Conservation (phyloP, 2,797 vertebrate species). For the Nannoperca obscura region DNA sequence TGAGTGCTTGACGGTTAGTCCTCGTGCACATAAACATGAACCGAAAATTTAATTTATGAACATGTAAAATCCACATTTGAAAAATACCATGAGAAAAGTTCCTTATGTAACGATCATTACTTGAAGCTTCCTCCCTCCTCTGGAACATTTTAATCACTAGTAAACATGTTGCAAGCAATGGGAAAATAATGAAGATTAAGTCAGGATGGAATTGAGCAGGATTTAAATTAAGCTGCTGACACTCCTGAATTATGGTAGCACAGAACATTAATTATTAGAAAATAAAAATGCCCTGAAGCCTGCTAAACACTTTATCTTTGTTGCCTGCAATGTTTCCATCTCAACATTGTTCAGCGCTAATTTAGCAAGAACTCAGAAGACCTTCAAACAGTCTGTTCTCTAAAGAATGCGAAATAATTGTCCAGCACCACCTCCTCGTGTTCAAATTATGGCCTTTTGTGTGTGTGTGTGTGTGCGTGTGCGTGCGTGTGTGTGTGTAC, state of each 20-base stretch:
- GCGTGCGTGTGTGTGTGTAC: background rate
- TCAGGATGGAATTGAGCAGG: conserved; percentile 77
- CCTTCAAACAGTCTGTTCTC: conserved; percentile 42
- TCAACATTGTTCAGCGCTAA: conserved; percentile 63
- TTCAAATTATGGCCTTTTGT: conserved; percentile 34
- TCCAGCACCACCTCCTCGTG: conserved; percentile 34
- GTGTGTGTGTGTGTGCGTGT: background rate
- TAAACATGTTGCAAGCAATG: conserved; percentile 81
- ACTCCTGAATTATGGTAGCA: conserved; percentile 76
- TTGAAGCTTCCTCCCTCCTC: conserved; percentile 50
- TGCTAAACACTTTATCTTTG: conserved; percentile 80
- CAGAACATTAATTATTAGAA: conserved; percentile 82
- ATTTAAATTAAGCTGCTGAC: conserved; percentile 84
- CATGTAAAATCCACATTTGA: conserved; percentile 49
- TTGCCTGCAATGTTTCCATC: conserved; percentile 69
- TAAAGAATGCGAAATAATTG: conserved; percentile 67
- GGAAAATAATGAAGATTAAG: conserved; percentile 85
- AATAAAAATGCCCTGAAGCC: conserved; percentile 79
- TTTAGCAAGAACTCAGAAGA: conserved; percentile 62
- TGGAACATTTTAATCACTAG: conserved; percentile 81
- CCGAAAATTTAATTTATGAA: conserved; percentile 64
- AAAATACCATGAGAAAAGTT: conserved; percentile 52
- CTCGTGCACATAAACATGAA: conserved; percentile 55
- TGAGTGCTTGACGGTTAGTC: conserved; percentile 58
- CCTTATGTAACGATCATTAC: conserved; percentile 38